Percentiles rank a stretch among this genome's conserved stretches.
These are phyloP conservation scores for Mesorhabditis belari DNA, from an alignment of 2,888 invertebrate species.

Conservation along the genomic window DNA sequence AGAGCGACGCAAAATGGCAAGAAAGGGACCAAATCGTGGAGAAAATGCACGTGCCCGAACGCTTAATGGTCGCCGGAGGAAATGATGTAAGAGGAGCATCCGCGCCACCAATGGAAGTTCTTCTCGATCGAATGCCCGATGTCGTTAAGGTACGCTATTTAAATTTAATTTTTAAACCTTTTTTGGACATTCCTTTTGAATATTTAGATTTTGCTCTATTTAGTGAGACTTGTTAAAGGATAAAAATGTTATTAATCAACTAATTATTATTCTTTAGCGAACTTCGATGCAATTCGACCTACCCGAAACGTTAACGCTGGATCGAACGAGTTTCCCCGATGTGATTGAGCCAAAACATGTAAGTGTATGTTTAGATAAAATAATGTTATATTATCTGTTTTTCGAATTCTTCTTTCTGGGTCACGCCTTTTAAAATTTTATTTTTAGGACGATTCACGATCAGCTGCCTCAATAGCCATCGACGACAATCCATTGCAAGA, in stretches of 20 bases:
- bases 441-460: conserved; percentile 13
- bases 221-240: not conserved
- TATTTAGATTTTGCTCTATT: too few relatives aligned
- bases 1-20: conserved; percentile 3
- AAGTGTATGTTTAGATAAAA: not conserved
- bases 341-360: not conserved
- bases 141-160: conserved; percentile 1
- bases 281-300: not conserved
- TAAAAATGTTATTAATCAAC: not conserved
- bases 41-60: conserved; percentile 31
- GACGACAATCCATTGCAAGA: conserved; percentile 43
- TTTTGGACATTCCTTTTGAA: not conserved
- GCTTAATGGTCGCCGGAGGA: conserved; percentile 26
- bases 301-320: not conserved
- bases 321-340: not conserved
- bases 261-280: not conserved
- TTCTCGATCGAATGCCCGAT: conserved; percentile 5
- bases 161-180: not conserved
- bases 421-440: not conserved
- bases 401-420: not conserved
- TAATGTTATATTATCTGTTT: too few relatives aligned
- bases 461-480: conserved; percentile 29
- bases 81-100: conserved; percentile 3
- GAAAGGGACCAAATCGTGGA: conserved; percentile 6
- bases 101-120: conserved; percentile 7